Evolutionary conservation across 2,888 invertebrate species (phyloP), one percentile per base, ranked within the genome.

Genomic region (Heteropelma amictum): DNA sequence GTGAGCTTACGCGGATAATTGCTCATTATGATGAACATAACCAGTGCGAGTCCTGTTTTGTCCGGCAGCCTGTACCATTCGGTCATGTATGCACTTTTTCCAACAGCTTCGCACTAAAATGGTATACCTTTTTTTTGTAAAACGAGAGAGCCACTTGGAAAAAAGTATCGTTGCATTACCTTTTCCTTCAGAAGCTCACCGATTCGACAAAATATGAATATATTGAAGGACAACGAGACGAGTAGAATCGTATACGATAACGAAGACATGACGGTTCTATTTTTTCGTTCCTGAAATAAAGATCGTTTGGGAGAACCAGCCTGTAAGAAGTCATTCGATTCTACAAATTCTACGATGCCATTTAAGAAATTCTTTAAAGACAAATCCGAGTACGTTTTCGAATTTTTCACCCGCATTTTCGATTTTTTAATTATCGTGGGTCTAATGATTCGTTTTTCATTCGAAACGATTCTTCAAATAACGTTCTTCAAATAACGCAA

Each of bases 111-210:
- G 33, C 61, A 72, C 72, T 72, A 26, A n/a, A n/a, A n/a, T n/a
- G n/a, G n/a, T n/a, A n/a, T n/a, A n/a, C n/a, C n/a, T n/a, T n/a
- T n/a, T n/a, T n/a, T n/a, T n/a, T n/a, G n/a, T n/a, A n/a, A n/a
- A n/a, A n/a, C n/a, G n/a, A n/a, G n/a, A n/a, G n/a, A n/a, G n/a
- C n/a, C n/a, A n/a, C n/a, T n/a, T n/a, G n/a, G n/a, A n/a, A n/a
- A n/a, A n/a, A n/a, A n/a, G n/a, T n/a, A n/a, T n/a, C n/a, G n/a
- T n/a, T n/a, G n/a, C n/a, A 12, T 23, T 81, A 85, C 85, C 79
- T 85, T 72, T 53, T 84, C 82, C 1, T 77, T 79, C 1, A 85
- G 72, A 26, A 84, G 74, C 68, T 86, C 84, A 0, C 86, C 86
- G 19, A 74, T 77, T 4, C 49, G 68, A 26, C 77, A 77, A 38